Percentiles rank a stretch among this genome's conserved stretches.
Conservation (phyloP, 2,888 invertebrate species). For the Scaptomyza polygonia region DNA sequence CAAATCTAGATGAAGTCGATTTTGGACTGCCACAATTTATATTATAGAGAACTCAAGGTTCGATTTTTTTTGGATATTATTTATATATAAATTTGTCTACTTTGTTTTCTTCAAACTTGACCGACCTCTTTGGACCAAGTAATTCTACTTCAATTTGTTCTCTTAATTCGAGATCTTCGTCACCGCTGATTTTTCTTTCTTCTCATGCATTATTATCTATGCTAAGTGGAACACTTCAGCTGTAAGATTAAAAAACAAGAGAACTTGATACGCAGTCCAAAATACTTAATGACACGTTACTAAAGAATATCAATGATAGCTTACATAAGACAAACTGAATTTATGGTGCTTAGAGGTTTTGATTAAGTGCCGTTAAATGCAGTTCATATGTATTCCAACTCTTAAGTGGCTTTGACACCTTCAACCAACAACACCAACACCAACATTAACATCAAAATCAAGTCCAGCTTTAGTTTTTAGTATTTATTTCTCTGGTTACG, state of each 20-base stretch:
- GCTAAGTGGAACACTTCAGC: too few relatives aligned
- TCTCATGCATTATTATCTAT: too few relatives aligned
- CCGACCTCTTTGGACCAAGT: too few relatives aligned
- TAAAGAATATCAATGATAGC: not conserved
- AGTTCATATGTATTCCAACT: not conserved
- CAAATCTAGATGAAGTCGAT: constrained; percentile 17
- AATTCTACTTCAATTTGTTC: too few relatives aligned
- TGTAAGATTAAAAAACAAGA: too few relatives aligned
- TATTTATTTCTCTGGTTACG: constrained; percentile 6
- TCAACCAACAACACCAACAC: not conserved
- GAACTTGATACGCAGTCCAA: too few relatives aligned
- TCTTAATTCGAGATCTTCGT: too few relatives aligned
- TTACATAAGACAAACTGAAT: not conserved
- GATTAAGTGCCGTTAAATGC: not conserved
- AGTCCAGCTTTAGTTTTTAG: constrained; percentile 9
- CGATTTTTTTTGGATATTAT: not conserved
- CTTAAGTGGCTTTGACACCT: constrained; percentile 5
- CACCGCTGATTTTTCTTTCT: too few relatives aligned
- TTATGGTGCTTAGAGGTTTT: not conserved
- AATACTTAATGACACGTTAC: not conserved
- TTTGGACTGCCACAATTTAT: not conserved
- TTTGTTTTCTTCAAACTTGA: too few relatives aligned
- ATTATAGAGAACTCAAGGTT: too few relatives aligned
- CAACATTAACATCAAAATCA: not conserved
- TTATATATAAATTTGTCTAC: not conserved